Base-by-base conservation (phyloP, 2,888 invertebrate species). In the Taphrorychus bicolor region DNA sequence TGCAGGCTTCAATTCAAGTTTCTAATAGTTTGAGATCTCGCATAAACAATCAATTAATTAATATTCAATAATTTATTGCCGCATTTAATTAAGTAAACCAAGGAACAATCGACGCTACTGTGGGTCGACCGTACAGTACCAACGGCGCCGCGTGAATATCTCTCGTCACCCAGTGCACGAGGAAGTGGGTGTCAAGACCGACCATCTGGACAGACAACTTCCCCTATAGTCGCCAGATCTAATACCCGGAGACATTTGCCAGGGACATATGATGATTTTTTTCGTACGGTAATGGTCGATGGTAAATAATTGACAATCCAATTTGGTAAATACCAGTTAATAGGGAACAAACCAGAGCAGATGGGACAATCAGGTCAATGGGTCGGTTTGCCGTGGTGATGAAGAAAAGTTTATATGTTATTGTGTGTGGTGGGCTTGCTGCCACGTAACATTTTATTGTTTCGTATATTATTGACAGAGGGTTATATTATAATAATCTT, bases 331-430 rank as follows among this genome's bases (percentile, higher is more conserved):
- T 45, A 22, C 21, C 16, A 24, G 23, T n/a, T 16, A 65, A 51
- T 54, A 7, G 16, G 32, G 59, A 53, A 17, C 51, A 42, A 62
- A 62, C 22, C 45, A 41, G 63, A 69, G 45, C 69, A 69, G 69
- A 69, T 69, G 69, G 64, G 32, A 32, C 59, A 69, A 64, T 58
- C 56, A 69, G 69, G 69, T 69, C 64, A 69, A 41, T 69, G 60
- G 69, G 69, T 64, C 67, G 66, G 22, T 32, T 18, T 45, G 59
- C 42, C 52, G 52, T 24, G 21, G 41, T 41, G 40, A 42, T 49
- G 51, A 51, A 53, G 59, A 62, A 57, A 59, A 49, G 40, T 57
- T 54, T 49, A 61, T 45, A 21, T 21, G 22, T 51, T 51, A 51
- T 51, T 21, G 19, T 53, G n/a, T 22, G 58, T 59, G 51, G 48